Conservation (phyloP, 2,888 invertebrate species). For the Stenodema calcarata region DNA sequence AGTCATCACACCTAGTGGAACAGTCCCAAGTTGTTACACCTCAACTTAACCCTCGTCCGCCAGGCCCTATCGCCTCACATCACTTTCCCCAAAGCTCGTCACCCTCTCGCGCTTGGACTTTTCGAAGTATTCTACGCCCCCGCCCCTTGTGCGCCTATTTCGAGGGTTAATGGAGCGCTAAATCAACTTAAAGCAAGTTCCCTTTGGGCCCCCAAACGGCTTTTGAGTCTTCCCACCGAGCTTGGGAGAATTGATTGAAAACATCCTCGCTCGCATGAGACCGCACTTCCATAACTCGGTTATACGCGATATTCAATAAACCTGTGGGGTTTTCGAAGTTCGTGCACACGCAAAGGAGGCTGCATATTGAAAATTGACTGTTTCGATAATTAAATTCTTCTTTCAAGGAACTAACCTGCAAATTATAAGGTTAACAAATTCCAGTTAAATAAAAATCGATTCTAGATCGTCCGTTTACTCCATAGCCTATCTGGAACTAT, state of each 20-base stretch:
- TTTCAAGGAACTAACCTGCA: too few species aligned
- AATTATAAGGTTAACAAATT: too few species aligned
- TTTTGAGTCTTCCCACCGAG: neutral
- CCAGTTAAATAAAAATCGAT: too few species aligned
- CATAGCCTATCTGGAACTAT: too few species aligned
- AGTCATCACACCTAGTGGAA: neutral
- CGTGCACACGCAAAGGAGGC: too few species aligned
- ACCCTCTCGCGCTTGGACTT: neutral
- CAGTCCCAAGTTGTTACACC: neutral
- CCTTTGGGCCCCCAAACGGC: neutral
- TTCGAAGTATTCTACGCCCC: neutral
- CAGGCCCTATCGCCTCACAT: neutral
- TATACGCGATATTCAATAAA: too few species aligned
- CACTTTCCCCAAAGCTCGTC: neutral
- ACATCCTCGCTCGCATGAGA: neutral
- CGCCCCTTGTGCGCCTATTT: neutral
- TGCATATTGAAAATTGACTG: too few species aligned
- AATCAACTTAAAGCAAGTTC: neutral
- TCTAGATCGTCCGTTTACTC: too few species aligned
- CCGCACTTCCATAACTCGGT: too few species aligned
- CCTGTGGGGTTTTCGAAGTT: too few species aligned
- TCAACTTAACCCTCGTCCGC: neutral
- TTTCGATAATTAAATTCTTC: too few species aligned
- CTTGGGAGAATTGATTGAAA: neutral
- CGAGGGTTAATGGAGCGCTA: neutral